Conservation (phyloP, 2,888 invertebrate genomes). For the Epinotia nisella region DNA sequence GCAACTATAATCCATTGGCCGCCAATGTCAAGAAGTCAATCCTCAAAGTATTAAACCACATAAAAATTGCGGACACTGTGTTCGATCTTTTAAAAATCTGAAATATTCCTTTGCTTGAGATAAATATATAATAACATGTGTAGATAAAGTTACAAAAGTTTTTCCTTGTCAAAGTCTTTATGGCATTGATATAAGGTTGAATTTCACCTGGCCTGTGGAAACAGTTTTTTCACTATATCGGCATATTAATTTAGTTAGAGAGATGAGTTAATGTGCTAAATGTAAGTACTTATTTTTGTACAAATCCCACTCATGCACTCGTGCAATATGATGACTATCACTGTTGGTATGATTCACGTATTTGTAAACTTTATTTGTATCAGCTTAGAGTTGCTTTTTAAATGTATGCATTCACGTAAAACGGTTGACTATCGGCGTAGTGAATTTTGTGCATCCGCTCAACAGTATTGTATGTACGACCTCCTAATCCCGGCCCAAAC, state of each 20-base stretch:
- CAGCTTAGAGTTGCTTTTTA: not conserved
- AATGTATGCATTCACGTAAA: not conserved
- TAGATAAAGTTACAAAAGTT: too few species aligned
- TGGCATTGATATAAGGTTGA: too few species aligned
- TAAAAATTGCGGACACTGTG: not conserved
- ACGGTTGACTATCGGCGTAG: not conserved
- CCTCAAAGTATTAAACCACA: not conserved
- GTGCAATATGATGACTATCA: not conserved
- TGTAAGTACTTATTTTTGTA: not conserved
- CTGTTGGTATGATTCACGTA: not conserved
- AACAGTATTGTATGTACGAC: constrained; percentile 21
- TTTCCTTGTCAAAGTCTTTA: too few species aligned
- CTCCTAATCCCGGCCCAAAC: constrained; percentile 9
- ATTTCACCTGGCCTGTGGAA: too few species aligned
- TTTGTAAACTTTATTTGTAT: not conserved
- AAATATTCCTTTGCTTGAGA: not conserved
- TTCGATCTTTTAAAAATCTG: not conserved
- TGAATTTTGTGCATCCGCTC: not conserved
- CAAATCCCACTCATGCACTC: not conserved
- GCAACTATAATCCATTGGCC: not conserved
- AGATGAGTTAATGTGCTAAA: not conserved
- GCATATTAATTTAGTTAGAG: not conserved
- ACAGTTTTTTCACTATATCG: too few species aligned
- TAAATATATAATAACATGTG: not conserved
- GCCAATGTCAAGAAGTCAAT: not conserved